Percentiles rank a stretch among this genome's conserved stretches.
These are phyloP conservation scores for Atractosteus spatula DNA, from an alignment of 2,113 vertebrate genomes.

Conservation along the genomic window DNA sequence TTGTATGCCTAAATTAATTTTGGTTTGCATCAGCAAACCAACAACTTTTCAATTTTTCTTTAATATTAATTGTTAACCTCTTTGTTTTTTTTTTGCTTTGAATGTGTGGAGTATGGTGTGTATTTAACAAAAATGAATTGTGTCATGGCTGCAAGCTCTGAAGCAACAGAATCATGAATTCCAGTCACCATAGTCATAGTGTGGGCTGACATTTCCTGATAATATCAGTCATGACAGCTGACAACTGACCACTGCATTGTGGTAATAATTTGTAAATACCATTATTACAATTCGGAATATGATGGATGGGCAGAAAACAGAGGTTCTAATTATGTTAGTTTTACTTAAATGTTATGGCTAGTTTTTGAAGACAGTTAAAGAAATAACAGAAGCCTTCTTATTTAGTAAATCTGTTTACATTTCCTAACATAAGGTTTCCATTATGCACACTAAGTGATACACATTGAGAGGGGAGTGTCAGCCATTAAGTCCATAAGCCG, in stretches of 20 bases:
- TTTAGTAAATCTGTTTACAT: slow-evolving; percentile 35
- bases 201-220: neutral
- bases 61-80: neutral
- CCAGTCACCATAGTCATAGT: no score
- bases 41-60: no score
- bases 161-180: no score
- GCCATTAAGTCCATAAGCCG: neutral
- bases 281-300: neutral
- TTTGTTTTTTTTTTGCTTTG: neutral
- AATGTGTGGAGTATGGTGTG: no score
- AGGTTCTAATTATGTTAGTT: slow-evolving; percentile 44
- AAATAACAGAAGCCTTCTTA: slow-evolving; percentile 12
- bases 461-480: slow-evolving; percentile 32
- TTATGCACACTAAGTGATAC: slow-evolving; percentile 40
- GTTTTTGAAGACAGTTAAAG: neutral
- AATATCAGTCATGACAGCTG: neutral
- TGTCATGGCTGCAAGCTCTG: no score
- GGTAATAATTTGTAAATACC: neutral
- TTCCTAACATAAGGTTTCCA: slow-evolving; percentile 43
- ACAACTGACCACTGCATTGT: neutral
- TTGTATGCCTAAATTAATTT: no score
- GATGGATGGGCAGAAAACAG: neutral
- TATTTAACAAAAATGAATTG: no score
- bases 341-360: slow-evolving; percentile 41
- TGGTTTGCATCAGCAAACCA: no score